Percentiles rank a stretch among this genome's conserved stretches.
phyloP scores from a whole-genome alignment of 2,113 vertebrate genomes.

The Prunella fulvescens region DNA sequence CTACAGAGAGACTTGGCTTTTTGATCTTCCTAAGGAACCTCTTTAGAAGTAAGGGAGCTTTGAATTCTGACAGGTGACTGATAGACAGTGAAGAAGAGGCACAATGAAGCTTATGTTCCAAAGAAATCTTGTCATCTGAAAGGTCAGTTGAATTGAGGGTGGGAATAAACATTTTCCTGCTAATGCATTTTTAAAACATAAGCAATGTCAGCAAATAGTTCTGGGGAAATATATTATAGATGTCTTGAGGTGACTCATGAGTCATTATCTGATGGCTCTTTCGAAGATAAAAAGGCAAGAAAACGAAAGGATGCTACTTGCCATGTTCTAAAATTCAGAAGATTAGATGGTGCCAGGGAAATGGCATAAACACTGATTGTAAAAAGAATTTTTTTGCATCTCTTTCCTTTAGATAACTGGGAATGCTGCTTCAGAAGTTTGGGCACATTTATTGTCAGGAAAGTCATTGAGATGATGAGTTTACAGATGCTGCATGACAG shows the following conservation, averaged over 20 bases:
- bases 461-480: neutral
- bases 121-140: neutral
- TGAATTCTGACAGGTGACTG: slow-evolving; percentile 8
- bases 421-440: neutral
- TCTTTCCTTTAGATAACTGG: neutral
- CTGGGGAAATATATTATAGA: neutral
- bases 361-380: neutral
- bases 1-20: neutral
- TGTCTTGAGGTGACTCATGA: neutral
- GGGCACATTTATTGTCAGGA: neutral
- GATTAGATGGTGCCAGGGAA: neutral
- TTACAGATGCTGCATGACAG: neutral
- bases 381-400: neutral
- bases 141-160: neutral
- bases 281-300: neutral
- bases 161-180: neutral
- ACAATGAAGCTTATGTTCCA: neutral
- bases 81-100: neutral
- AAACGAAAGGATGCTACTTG: neutral
- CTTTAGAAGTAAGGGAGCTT: neutral
- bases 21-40: slow-evolving; percentile 21
- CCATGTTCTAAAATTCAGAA: neutral
- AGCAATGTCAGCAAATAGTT: neutral
- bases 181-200: slow-evolving; percentile 1
- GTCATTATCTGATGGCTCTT: neutral